phyloP scores from a whole-genome alignment of 2,888 invertebrate genomes.

The Dendrolimus houi region DNA sequence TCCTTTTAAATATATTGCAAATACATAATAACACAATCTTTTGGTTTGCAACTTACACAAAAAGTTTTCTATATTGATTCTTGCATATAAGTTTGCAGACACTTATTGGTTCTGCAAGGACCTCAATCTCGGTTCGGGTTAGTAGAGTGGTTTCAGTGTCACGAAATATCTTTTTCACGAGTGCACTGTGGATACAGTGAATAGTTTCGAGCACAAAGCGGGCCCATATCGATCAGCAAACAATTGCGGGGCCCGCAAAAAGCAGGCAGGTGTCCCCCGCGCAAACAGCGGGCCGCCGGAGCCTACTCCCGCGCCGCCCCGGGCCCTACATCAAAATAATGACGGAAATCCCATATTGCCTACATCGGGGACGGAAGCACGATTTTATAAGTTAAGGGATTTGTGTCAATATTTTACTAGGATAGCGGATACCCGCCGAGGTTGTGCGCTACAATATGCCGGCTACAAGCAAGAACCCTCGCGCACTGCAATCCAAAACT shows the following conservation, averaged over 20 bases:
- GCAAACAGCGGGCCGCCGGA: conserved; percentile 44
- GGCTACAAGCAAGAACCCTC: conserved; percentile 14
- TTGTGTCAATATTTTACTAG: conserved; percentile 76
- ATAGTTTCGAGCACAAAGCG: conserved; percentile 24
- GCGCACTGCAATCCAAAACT: conserved; percentile 32
- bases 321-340: conserved; percentile 68
- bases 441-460: conserved; percentile 28
- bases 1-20: no score
- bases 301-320: conserved; percentile 39
- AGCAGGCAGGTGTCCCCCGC: conserved; percentile 65
- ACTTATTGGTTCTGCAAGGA: neutral
- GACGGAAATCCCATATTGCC: conserved; percentile 73
- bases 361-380: conserved; percentile 65
- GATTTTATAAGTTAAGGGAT: conserved; percentile 76
- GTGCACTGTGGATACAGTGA: conserved; percentile 17
- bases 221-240: conserved; percentile 57
- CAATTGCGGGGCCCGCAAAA: conserved; percentile 30
- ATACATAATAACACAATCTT: no score
- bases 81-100: neutral
- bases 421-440: conserved; percentile 41
- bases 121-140: neutral
- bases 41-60: no score
- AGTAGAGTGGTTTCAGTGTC: conserved; percentile 7
- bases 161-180: conserved; percentile 16
- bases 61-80: no score